Evolutionary conservation across 2,113 vertebrate species (phyloP).

Genomic region (Cephalopterus ornatus): DNA sequence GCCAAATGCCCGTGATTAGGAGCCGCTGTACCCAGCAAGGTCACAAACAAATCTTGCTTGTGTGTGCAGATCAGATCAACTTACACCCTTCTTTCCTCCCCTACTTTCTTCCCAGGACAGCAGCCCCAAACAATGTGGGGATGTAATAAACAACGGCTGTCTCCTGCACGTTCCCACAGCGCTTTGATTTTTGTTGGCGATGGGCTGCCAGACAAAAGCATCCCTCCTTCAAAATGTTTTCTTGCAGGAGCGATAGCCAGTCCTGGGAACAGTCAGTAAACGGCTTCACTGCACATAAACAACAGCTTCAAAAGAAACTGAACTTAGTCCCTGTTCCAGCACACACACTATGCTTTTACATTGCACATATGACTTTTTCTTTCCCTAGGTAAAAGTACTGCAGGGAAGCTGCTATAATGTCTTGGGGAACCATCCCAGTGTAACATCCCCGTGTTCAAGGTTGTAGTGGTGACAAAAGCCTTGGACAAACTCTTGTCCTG

Average conservation of each 20-base stretch:
- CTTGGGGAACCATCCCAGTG: neutral
- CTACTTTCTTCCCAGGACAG: neutral
- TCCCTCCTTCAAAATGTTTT: neutral
- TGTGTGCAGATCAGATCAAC: neutral
- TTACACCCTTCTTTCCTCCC: neutral
- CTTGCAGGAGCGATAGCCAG: neutral
- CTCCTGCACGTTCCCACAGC: neutral
- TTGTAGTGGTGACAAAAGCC: neutral
- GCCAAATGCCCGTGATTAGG: neutral
- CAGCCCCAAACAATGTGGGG: neutral
- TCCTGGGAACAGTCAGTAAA: neutral
- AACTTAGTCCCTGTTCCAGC: neutral
- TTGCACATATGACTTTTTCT: neutral
- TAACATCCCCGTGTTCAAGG: neutral
- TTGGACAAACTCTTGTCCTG: neutral
- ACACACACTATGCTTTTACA: neutral
- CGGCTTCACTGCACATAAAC: neutral
- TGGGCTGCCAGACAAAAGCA: neutral
- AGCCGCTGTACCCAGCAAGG: neutral
- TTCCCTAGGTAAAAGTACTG: neutral
- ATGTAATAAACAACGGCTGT: conserved; percentile 22
- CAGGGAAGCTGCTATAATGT: neutral
- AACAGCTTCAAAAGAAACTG: neutral
- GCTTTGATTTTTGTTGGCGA: neutral
- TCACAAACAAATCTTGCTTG: neutral